Base-by-base conservation (phyloP, 2,797 vertebrate genomes). In the Hemitrygon akajei region DNA sequence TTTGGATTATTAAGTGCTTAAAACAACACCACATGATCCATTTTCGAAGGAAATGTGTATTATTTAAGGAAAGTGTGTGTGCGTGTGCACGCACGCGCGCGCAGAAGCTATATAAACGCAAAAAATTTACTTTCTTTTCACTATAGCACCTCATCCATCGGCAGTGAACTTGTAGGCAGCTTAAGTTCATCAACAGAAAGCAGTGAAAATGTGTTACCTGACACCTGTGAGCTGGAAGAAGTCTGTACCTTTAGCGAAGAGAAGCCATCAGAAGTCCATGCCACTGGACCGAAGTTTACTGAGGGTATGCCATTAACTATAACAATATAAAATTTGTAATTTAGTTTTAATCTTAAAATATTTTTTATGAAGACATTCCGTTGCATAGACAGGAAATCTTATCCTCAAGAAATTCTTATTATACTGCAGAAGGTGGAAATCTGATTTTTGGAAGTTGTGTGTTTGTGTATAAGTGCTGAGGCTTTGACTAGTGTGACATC, bases 181-280 rank as follows among this genome's bases (percentile, higher is more conserved):
- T 14, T 30, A 47, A 93, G 22, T 93, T 93, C 40, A 30, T 75
- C 91, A 93, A 75, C 37, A 76, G 91, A 93, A 76, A 93, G 91
- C 71, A 93, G 91, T 30, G 10, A 40, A 93, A 93, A n/a, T 76
- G 34, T 76, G 58, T 56, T 75, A 27, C 76, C 91, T 93, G 91
- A 93, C 27, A 76, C 71, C 27, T 93, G 91, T 93, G 91, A 93
- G n/a, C 11, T 93, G 40, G 71, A 75, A 58, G 91, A 93, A 93
- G 1, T 93, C 25, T 73, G 69, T 56, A 47, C 25, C 69, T 27
- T 30, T 27, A 22, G 14, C 34, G 37, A 47, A 30, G 40, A 76
- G 91, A 73, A 93, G 76, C 3, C 34, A 40, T 5, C 47, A 56
- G 12, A 47, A n/a, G 47, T 12, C 27, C 14, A 9, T 12, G 47